Percentiles rank a stretch among this genome's conserved stretches.
Conservation (phyloP, 2,888 invertebrate genomes). For the Acanthoscelides obtectus region DNA sequence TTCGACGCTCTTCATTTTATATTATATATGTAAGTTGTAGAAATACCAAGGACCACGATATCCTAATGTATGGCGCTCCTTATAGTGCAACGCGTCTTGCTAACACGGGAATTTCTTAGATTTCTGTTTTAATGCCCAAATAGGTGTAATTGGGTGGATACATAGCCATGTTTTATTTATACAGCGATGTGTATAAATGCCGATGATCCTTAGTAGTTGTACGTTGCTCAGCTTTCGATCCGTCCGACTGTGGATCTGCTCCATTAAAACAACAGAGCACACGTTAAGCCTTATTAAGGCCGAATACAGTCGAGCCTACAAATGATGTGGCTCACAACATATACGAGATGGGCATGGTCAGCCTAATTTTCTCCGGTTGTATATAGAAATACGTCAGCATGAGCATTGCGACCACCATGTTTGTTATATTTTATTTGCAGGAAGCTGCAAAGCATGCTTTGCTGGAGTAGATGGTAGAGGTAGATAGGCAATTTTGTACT, state of each 20-base stretch:
- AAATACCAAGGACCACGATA: too few relatives aligned
- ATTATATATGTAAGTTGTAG: too few relatives aligned
- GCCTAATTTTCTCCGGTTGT: neutral
- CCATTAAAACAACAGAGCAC: neutral
- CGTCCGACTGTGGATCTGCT: neutral
- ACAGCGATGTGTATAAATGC: neutral
- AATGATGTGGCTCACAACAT: neutral
- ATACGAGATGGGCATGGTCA: neutral
- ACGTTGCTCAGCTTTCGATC: neutral
- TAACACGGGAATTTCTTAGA: neutral
- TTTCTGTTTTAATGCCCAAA: neutral
- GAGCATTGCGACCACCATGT: too few relatives aligned
- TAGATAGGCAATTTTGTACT: too few relatives aligned
- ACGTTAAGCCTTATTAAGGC: neutral
- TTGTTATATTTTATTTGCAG: too few relatives aligned
- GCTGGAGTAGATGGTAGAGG: too few relatives aligned
- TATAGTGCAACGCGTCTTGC: neutral
- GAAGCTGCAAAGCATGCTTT: too few relatives aligned
- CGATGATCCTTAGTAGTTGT: neutral
- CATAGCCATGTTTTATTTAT: neutral
- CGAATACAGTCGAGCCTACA: neutral
- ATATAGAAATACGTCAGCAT: neutral
- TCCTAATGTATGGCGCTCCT: neutral
- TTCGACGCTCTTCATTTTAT: too few relatives aligned
- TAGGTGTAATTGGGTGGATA: neutral